Evolutionary conservation across 2,797 vertebrate genomes (phyloP), one percentile per base, ranked within the genome.

Genomic region (Premnoplex brunnescens): DNA sequence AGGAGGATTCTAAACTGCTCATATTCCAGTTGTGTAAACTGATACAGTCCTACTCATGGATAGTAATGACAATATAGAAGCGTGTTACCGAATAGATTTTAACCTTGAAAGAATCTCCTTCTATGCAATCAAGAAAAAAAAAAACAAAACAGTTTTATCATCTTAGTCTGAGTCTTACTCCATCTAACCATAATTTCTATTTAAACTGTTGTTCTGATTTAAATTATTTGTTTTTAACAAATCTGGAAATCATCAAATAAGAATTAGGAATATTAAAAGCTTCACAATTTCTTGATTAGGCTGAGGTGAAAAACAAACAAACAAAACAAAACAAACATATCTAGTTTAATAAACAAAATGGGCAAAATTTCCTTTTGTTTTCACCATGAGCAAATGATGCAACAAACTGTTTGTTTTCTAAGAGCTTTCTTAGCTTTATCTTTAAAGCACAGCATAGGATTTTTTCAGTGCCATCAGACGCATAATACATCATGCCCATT

Each of bases 111-210:
- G 12, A 66, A 46, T 52, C 4, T 77, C 2, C 20, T 74, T 44
- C 49, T 17, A 80, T 6, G 26, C 8, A 72, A 7, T 55, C 3
- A 27, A 37, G 24, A 3, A 9, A 52, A 66, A 52, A 66, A 30
- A 78, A 78, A 52, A 0, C 1, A 78, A 78, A 52, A 0, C 1
- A n/a, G 12, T 56, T 64, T 54, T 20, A 63, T 46, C 21, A 54
- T 78, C 14, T 92, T 63, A 37, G 11, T 59, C 15, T 81, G 21
- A 63, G 16, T 54, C 6, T 85, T 51, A 30, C 1, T 83, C 7
- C 11, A 60, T 74, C 15, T 60, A 77, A 43, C 8, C 3, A 23
- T 41, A 77, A 55, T 39, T 71, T 56, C 14, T 73, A 16, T 58
- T 76, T 39, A 73, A 51, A 58, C 12, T 59, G 5, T 32, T 64